A percentile compares a stretch with the other conserved stretches of the same genome.
phyloP scores from a whole-genome alignment of 2,113 vertebrate genomes.

The Festucalex cinctus region DNA sequence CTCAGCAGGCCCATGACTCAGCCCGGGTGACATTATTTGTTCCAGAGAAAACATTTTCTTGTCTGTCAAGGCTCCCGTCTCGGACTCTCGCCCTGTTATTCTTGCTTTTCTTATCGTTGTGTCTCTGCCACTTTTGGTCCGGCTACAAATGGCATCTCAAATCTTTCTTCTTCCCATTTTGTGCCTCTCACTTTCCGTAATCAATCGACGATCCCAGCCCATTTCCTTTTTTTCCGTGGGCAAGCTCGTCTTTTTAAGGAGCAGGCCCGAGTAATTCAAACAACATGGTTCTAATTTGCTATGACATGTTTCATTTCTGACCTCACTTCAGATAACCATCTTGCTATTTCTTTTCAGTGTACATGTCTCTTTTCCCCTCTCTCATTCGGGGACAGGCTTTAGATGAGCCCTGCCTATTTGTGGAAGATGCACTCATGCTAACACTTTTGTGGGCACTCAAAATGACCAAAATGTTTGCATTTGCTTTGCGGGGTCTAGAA shows the following conservation, averaged over 20 bases:
- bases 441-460: slow-evolving; percentile 47
- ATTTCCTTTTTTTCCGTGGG: slow-evolving; percentile 17
- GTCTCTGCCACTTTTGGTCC: slow-evolving; percentile 43
- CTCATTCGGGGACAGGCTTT: slow-evolving; percentile 36
- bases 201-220: slow-evolving; percentile 39
- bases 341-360: slow-evolving; percentile 30
- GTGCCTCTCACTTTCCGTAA: slow-evolving; percentile 31
- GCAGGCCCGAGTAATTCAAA: slow-evolving; percentile 74
- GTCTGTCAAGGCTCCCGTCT: slow-evolving; percentile 46
- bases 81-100: slow-evolving; percentile 54
- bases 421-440: slow-evolving; percentile 39
- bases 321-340: slow-evolving; percentile 77
- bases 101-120: slow-evolving; percentile 52
- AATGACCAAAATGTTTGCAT: slow-evolving; percentile 58
- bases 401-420: slow-evolving; percentile 44
- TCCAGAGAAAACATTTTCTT: slow-evolving; percentile 76
- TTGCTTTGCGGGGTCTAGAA: slow-evolving; percentile 47
- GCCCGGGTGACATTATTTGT: slow-evolving; percentile 76
- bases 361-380: slow-evolving; percentile 33
- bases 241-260: slow-evolving; percentile 55
- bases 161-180: slow-evolving; percentile 10
- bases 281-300: slow-evolving; percentile 79
- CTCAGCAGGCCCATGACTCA: slow-evolving; percentile 75
- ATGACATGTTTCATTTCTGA: slow-evolving; percentile 81
- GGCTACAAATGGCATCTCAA: slow-evolving; percentile 39